A percentile compares a stretch with the other conserved stretches of the same genome.
Evolutionary conservation across 2,113 vertebrate species (phyloP).

Genomic region (Gopherus flavomarginatus): DNA sequence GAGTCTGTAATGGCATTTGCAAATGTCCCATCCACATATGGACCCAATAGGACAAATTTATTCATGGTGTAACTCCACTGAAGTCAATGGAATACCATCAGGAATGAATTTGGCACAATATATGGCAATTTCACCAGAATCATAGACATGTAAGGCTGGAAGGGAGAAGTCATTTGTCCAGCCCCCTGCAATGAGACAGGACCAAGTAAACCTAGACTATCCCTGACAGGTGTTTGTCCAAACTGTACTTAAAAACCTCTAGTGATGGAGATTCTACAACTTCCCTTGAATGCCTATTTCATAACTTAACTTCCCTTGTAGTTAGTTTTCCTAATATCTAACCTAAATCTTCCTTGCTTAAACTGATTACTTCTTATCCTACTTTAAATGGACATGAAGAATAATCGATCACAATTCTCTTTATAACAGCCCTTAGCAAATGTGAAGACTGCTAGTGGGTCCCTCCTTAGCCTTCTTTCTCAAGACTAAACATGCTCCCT

Average conservation of each 20-base stretch:
- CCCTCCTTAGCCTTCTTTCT: not conserved
- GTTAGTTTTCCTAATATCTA: not conserved
- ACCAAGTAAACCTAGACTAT: not conserved
- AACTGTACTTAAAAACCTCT: not conserved
- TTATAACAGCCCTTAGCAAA: not conserved
- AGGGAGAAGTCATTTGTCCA: not conserved
- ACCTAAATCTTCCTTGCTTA: not conserved
- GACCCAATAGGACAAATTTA: not conserved
- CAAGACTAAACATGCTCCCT: not conserved
- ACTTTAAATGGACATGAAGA: not conserved
- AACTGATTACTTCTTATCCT: not conserved
- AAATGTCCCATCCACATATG: not conserved
- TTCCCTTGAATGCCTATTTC: not conserved
- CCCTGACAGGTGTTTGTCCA: not conserved
- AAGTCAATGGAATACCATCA: not conserved
- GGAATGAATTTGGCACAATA: rapidly evolving
- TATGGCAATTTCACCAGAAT: not conserved
- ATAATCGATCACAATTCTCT: not conserved
- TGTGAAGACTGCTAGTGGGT: not conserved
- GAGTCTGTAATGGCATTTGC: not conserved
- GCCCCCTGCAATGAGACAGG: not conserved
- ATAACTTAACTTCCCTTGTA: not conserved
- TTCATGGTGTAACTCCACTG: not conserved
- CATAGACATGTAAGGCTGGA: not conserved
- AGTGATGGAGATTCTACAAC: not conserved